Base-by-base conservation (phyloP, 2,113 vertebrate species). In the Trematomus loennbergii region DNA sequence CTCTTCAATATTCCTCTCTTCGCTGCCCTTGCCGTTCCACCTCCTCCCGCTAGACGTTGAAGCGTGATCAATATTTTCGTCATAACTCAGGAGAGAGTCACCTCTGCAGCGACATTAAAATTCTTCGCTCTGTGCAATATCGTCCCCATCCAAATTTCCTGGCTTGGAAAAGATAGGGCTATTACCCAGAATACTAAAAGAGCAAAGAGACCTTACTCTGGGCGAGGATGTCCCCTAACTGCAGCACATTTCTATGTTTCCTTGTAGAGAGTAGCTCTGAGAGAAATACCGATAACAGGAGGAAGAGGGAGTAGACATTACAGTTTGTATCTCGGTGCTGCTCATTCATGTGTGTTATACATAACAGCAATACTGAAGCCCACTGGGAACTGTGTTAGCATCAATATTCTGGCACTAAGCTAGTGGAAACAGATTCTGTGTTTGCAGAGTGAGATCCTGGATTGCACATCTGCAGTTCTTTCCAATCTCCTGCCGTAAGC, bases 51-150 rank as follows among this genome's bases (percentile, higher is more conserved):
- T 60, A 75, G 72, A 90, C 53, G 20, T 49, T 84, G 69, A 85
- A 72, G 74, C 55, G 43, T 54, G 83, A 91, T 91, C 90, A 82
- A 93, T 93, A 92, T 91, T 88, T 91, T 84, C 85, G 79, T 87
- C 89, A 88, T 91, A 92, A 88, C 82, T 93, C 86, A 69, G 53
- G 68, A 75, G 84, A 85, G 89, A 79, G 85, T 88, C 88, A 87
- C 88, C 87, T 89, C 85, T 89, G 83, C 74, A 67, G 67, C 43
- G 45, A 79, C 82, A 86, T 93, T 87, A 89, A 88, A 75, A 89
- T 83, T 89, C 89, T 79, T 79, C 40, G 18, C 84, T 85, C 79
- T 3, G 63, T 75, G 72, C 75, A 73, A 52, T 80, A 74, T 50
- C 82, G 40, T 62, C 59, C 70, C 58, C 78, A 48, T 88, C 65